Conservation (phyloP, 2,113 vertebrate genomes). For the Synchiropus splendidus region DNA sequence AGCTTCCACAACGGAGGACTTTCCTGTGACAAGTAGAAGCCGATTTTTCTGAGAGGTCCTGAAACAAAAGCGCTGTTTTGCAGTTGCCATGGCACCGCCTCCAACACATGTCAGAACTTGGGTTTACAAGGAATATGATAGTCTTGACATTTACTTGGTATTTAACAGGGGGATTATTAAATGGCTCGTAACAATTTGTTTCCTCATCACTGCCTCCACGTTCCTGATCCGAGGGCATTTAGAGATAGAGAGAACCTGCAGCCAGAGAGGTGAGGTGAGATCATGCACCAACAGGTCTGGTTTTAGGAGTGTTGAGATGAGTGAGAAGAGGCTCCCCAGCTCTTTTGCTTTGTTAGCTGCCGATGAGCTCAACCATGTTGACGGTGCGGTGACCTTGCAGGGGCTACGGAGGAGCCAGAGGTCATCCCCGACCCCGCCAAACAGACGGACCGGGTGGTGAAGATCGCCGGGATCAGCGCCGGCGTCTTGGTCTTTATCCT, state of each 20-base stretch:
- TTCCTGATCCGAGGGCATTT: constrained; percentile 16
- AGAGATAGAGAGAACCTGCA: constrained; percentile 1
- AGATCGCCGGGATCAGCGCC: constrained; percentile 95
- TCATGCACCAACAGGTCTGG: too few relatives aligned
- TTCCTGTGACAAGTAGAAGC: too few relatives aligned
- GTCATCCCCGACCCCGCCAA: constrained; percentile 93
- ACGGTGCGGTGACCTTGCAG: constrained; percentile 46
- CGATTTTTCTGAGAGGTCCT: constrained; percentile 12
- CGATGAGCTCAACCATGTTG: too few relatives aligned
- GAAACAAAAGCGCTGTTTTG: too few relatives aligned
- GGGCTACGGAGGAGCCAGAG: constrained; percentile 94
- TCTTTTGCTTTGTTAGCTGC: too few relatives aligned
- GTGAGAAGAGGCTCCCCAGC: too few relatives aligned
- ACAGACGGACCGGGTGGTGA: constrained; percentile 93
- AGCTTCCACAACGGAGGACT: constrained; percentile 7
- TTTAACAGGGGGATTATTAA: constrained; percentile 10
- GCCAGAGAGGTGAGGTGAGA: too few relatives aligned
- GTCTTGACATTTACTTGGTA: constrained; percentile 27
- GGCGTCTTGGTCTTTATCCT: constrained; percentile 91
- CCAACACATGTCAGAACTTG: not conserved
- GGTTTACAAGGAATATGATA: constrained; percentile 7
- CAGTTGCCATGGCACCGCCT: constrained; percentile 22
- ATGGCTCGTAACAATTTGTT: constrained; percentile 13
- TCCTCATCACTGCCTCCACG: constrained; percentile 14
- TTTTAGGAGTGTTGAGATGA: too few relatives aligned